Evolutionary conservation across 2,888 invertebrate genomes (phyloP).

Genomic region (Frankliniella fusca): DNA sequence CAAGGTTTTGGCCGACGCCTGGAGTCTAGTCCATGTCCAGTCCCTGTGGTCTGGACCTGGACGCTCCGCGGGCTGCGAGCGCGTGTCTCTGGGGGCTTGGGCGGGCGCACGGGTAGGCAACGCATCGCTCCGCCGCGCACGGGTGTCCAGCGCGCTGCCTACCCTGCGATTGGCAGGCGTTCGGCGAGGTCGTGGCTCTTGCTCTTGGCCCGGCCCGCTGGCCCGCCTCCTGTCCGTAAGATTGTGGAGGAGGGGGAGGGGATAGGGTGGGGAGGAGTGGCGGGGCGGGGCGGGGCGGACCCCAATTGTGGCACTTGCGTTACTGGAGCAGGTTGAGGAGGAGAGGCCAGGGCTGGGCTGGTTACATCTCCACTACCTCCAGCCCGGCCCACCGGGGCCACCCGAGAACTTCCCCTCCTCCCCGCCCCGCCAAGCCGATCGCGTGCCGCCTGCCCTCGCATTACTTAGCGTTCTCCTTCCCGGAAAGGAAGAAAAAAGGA

Average conservation of each 20-base stretch:
- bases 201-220: background rate
- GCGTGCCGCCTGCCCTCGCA: constrained; percentile 4
- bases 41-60: background rate
- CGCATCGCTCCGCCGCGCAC: background rate
- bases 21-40: no score
- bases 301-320: no score
- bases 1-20: no score
- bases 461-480: constrained; percentile 2
- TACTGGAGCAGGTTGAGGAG: no score
- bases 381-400: background rate
- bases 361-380: no score
- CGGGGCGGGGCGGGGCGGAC: no score
- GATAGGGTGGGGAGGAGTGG: no score
- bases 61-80: background rate
- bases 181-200: background rate
- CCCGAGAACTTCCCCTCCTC: background rate
- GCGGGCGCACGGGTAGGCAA: background rate
- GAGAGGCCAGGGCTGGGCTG: no score
- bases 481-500: background rate
- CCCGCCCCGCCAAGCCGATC: background rate
- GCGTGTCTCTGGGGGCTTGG: background rate
- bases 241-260: background rate
- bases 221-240: background rate
- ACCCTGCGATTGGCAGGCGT: background rate
- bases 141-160: background rate